Base-by-base conservation (phyloP, 2,888 invertebrate genomes). In the Thera obeliscata region DNA sequence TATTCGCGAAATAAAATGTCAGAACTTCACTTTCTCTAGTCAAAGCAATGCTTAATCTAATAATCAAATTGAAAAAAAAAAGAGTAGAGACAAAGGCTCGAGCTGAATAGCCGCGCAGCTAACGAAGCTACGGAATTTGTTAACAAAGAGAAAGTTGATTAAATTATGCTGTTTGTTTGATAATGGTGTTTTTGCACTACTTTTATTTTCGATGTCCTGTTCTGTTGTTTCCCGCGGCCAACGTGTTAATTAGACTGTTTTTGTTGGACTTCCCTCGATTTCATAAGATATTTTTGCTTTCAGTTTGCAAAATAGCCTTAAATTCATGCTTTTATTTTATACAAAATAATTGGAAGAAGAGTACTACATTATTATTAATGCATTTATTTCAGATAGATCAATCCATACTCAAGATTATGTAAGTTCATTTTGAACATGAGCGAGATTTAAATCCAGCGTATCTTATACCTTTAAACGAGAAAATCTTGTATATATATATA, bases 11-110 rank as follows among this genome's bases (percentile, higher is more conserved):
- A 3, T 33, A 36, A 57, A 65, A 50, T 82, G 81, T 82, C 82
- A 83, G 78, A 62, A 76, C 74, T 71, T 64, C 70, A 75, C 86
- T 86, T 86, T 86, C 86, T 77, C 85, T 79, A 52, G 43, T 41
- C 52, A 52, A 61, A 57, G 52, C 48, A 66, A 61, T 7, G 61
- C 49, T 41, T 64, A 61, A 61, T 65, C 71, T 73, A 76, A 68
- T 73, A 66, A 72, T 64, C 67, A 70, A 68, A 67, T 72, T 78
- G 78, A 81, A 79, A 71, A 81, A 80, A 81, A 74, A 78, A 76
- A 74, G 79, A 6, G 43, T 46, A 7, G 43, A 46, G 56, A 83
- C 81, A 82, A 76, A 76, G 72, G 72, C 75, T 78, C 62, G 68
- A 72, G 74, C 71, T 76, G 75, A 77, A 77, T 75, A 76, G 74